These are phyloP conservation scores for Ctenopoma multispine DNA, from an alignment of 2,797 vertebrate genomes.

Conservation along the genomic window DNA sequence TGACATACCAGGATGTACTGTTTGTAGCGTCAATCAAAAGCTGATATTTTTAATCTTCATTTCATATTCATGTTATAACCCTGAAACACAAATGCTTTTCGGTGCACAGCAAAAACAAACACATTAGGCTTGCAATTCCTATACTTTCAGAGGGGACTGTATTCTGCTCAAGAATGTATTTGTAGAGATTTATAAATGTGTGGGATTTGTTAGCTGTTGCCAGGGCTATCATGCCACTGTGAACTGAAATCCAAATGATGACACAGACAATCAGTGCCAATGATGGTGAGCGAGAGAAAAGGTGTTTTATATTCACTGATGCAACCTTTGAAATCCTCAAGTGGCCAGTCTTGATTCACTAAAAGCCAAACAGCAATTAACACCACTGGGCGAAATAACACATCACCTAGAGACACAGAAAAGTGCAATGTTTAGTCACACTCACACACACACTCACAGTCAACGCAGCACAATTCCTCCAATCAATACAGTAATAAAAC, in stretches of 20 bases:
- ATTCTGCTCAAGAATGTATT: not conserved
- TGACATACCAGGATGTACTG: too few relatives aligned
- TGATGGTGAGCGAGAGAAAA: slow-evolving; percentile 3
- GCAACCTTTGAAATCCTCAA: not conserved
- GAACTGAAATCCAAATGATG: not conserved
- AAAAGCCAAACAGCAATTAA: slow-evolving; percentile 5
- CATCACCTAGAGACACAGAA: slow-evolving; percentile 7
- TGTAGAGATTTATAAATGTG: not conserved
- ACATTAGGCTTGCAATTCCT: too few relatives aligned
- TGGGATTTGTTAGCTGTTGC: not conserved
- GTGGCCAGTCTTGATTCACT: slow-evolving; percentile 1
- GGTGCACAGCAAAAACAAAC: too few relatives aligned
- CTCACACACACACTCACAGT: slow-evolving; percentile 10
- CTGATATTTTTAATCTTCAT: too few relatives aligned
- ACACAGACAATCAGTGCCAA: not conserved
- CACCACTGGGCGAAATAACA: not conserved
- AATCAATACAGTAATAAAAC: slow-evolving; percentile 64
- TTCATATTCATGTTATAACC: too few relatives aligned
- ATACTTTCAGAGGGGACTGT: too few relatives aligned
- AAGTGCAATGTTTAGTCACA: slow-evolving; percentile 10
- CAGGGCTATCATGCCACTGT: not conserved
- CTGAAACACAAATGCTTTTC: too few relatives aligned
- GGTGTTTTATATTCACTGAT: not conserved
- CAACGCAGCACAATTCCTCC: slow-evolving; percentile 31
- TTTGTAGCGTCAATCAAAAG: too few relatives aligned